Evolutionary conservation across 2,113 vertebrate species (phyloP).

Genomic region (Tragelaphus scriptus): DNA sequence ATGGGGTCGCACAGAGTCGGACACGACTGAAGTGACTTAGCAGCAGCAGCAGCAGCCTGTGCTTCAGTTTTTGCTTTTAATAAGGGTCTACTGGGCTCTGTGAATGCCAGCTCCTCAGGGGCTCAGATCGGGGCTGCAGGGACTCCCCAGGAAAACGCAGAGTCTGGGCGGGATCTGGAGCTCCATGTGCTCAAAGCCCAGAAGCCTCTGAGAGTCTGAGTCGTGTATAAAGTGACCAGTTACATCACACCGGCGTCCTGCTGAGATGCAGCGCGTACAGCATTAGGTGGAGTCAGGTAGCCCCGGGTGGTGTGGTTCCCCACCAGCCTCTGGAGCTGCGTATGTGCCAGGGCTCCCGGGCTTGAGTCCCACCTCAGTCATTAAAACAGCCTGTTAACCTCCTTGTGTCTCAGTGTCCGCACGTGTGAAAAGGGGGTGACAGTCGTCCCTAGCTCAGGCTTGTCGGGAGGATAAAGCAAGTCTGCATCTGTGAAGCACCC

Average conservation of each 20-base stretch:
- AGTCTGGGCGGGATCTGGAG: rapidly evolving
- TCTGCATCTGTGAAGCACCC: rapidly evolving
- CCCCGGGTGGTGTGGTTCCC: rapidly evolving
- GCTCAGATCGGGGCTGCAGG: background rate
- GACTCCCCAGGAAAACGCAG: background rate
- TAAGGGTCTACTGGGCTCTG: rapidly evolving
- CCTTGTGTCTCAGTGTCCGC: background rate
- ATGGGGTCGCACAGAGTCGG: no score
- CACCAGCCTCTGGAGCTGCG: background rate
- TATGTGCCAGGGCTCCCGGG: background rate
- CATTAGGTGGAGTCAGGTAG: rapidly evolving
- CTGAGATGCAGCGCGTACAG: rapidly evolving
- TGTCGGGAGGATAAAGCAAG: background rate
- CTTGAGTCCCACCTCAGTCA: background rate
- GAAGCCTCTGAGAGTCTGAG: background rate
- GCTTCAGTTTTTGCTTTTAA: background rate
- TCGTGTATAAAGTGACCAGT: rapidly evolving
- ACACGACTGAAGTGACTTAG: no score
- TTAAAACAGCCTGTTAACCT: no score
- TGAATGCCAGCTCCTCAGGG: background rate
- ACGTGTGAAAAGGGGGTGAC: background rate
- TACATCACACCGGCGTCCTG: rapidly evolving
- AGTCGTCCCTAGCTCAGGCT: no score
- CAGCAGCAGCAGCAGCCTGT: no score
- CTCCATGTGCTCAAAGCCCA: background rate